Base-by-base conservation (phyloP, 2,888 invertebrate genomes). In the Synanthedon myopaeformis region DNA sequence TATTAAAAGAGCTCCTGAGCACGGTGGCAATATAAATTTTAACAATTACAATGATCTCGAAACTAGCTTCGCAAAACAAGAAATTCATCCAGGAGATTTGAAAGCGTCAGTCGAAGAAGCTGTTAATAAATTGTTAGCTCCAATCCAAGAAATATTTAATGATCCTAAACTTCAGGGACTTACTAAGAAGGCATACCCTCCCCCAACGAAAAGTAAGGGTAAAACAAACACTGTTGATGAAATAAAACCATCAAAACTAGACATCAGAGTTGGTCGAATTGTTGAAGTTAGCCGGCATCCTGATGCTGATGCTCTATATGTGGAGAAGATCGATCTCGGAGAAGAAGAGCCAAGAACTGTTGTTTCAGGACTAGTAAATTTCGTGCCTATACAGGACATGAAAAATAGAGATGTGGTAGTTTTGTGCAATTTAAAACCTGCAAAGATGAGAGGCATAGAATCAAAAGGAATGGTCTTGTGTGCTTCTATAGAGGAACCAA, bases 381-480 rank as follows among this genome's bases (percentile, higher is more conserved):
- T 91, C 84, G 93, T 98, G 14, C 93, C 96, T 11, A 88, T 96
- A 53, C 96, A 97, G 69, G 92, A 97, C 81, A 95, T 99, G 93
- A 90, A 93, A 69, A 90, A 96, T 67, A 90, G 96, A 56, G 88
- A 95, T 79, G 98, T 98, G 4, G 94, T 99, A 4, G 95, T 99
- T 3, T 84, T 99, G 52, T 97, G 97, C 65, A 99, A 99, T 80
- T 89, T 99, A 52, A 99, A 99, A 84, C 93, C 99, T 42, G 97
- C 96, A 12, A 99, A 98, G 89, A 95, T 99, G 93, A 90, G 98
- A 60, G 97, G 98, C 52, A 88, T 98, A 35, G 92, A 94, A 63
- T 97, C 97, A 0, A 92, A 93, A 73, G 98, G 96, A 58, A 97
- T 98, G 97, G 94, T 98, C 42, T 88, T 98, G 51, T 97, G 97